Evolutionary conservation across 2,113 vertebrate genomes (phyloP), one percentile per base, ranked within the genome.

Genomic region (Trogon surrucura): DNA sequence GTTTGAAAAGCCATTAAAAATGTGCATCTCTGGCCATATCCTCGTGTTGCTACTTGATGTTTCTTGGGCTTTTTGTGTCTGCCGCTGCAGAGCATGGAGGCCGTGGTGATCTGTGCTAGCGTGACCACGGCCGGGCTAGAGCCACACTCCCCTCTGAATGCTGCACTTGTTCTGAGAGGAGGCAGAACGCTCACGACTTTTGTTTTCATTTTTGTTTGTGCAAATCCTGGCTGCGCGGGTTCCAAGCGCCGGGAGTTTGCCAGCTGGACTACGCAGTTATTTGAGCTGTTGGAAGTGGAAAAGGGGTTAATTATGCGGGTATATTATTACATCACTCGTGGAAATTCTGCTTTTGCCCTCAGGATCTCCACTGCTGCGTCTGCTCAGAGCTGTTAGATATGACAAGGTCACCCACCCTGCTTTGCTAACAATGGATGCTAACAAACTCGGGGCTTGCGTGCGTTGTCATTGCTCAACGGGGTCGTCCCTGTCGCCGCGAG

Each of bases 101-200:
- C 1, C 4, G 91, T 72, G 60, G 53, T 29, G n/a, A 1, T 80
- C 91, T 8, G 5, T 47, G 82, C 92, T 98, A 95, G 97, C 65
- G 47, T 97, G 97, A 98, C 95, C 17, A 6, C 50, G 23, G 36
- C 79, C 2, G 0, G n/a, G 58, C 88, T 50, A 34, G 47, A 94
- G 89, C 94, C 95, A 93, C 89, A 11, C 92, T 96, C 87, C 86
- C 71, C 45, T 80, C 96, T 98, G 94, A 98, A 97, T 97, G 97
- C 96, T 92, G 96, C 98, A 97, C 97, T 98, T 98, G 98, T 98
- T 98, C 34, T 2, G 92, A 96, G 92, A 91, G 0, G 26, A 96
- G 62, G 95, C 91, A 97, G 95, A 96, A 93, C 18, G 54, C 95
- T 97, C 96, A 94, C 51, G 91, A 98, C 97, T 97, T 97, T 94